Percentiles rank a stretch among this genome's conserved stretches.
Evolutionary conservation across 1,140 invertebrate genomes (phyloP).

Genomic region (Physella acuta): DNA sequence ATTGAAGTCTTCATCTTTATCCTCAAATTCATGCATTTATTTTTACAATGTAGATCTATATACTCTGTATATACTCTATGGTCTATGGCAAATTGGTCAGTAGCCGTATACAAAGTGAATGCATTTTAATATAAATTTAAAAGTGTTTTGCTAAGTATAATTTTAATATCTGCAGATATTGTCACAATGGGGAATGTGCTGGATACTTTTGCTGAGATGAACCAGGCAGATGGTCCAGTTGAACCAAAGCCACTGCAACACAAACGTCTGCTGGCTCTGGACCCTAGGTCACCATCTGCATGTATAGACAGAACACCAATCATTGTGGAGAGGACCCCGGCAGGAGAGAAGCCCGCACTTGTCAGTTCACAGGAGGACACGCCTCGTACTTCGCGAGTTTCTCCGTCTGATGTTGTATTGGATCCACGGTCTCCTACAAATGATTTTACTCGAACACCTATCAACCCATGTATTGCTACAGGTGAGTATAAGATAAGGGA

Average conservation of each 20-base stretch:
- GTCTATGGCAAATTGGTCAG: too few species aligned
- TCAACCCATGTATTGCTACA: too few species aligned
- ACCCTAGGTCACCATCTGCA: constrained; percentile 13
- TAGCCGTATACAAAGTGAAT: too few species aligned
- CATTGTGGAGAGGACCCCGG: constrained; percentile 10
- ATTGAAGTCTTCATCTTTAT: too few species aligned
- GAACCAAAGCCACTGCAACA: neutral
- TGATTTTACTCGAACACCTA: constrained; percentile 11
- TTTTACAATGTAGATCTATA: too few species aligned
- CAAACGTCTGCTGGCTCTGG: neutral
- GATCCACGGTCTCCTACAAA: constrained; percentile 5
- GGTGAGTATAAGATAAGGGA: too few species aligned
- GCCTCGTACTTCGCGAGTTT: neutral
- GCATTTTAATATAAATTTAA: too few species aligned
- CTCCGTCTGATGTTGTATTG: neutral
- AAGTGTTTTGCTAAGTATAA: too few species aligned
- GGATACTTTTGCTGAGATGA: neutral
- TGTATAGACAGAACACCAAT: constrained; percentile 9
- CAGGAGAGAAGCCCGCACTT: too few species aligned
- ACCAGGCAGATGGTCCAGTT: neutral
- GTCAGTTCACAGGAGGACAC: neutral
- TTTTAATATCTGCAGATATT: too few species aligned
- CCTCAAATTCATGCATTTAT: too few species aligned
- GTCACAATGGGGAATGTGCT: neutral
- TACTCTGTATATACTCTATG: too few species aligned